phyloP scores from a whole-genome alignment of 2,888 invertebrate genomes.

The Hesperia comma region DNA sequence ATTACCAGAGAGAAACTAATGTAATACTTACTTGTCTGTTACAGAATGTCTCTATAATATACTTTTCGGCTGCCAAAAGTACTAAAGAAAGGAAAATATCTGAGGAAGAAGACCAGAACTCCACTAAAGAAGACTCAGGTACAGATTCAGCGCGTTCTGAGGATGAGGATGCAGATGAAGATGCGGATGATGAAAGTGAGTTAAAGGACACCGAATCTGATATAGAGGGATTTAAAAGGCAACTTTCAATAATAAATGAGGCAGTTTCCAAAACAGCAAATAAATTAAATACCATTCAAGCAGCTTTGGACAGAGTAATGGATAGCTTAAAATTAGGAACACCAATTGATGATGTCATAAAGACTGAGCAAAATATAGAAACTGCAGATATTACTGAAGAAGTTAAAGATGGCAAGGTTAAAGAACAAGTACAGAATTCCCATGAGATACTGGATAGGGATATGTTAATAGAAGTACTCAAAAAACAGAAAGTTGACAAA shows the following conservation, averaged over 20 bases:
- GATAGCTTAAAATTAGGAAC: slow-evolving; percentile 67
- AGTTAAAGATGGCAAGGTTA: slow-evolving; percentile 29
- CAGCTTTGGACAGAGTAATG: slow-evolving; percentile 72
- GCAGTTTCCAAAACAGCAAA: slow-evolving; percentile 83
- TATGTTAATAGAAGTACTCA: slow-evolving; percentile 89
- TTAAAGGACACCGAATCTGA: slow-evolving; percentile 65
- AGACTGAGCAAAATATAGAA: slow-evolving; percentile 34
- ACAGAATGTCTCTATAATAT: slow-evolving; percentile 88
- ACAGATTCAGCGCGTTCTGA: slow-evolving; percentile 65
- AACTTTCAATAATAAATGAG: slow-evolving; percentile 77
- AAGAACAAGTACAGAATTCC: slow-evolving; percentile 72
- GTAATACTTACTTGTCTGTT: slow-evolving; percentile 43
- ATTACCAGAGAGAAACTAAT: no score
- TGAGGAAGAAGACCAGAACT: slow-evolving; percentile 57
- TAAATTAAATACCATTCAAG: slow-evolving; percentile 81
- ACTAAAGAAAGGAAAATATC: slow-evolving; percentile 78
- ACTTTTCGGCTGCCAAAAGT: slow-evolving; percentile 93
- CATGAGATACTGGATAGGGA: slow-evolving; percentile 86
- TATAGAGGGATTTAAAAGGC: slow-evolving; percentile 77
- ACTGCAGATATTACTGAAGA: slow-evolving; percentile 24
- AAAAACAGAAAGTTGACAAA: slow-evolving; percentile 73
- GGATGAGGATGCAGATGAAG: slow-evolving; percentile 46
- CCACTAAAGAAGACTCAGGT: slow-evolving; percentile 50
- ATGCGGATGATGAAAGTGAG: slow-evolving; percentile 53
- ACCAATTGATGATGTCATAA: slow-evolving; percentile 44